Conservation (phyloP, 1,140 invertebrate species). For the Chelonus insularis region DNA sequence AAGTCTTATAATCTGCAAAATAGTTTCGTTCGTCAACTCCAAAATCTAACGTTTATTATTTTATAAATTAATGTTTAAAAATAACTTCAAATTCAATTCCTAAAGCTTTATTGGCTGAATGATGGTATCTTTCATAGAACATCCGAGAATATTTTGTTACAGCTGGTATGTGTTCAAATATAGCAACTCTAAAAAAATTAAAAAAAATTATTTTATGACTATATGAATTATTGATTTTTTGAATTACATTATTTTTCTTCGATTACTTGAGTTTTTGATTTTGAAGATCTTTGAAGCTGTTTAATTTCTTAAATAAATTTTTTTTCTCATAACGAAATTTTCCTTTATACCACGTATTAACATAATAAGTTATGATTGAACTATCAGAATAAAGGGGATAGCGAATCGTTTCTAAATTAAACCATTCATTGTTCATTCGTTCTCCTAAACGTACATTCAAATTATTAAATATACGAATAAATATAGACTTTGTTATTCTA, state of each 20-base stretch:
- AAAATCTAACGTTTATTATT: too few relatives aligned
- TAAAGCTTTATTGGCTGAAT: conserved; percentile 36
- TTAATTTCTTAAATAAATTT: conserved; percentile 66
- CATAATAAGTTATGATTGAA: conserved; percentile 60
- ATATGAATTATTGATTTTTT: too few relatives aligned
- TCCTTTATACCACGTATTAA: conserved; percentile 68
- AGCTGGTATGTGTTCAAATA: conserved; percentile 73
- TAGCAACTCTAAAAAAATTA: conserved; percentile 64
- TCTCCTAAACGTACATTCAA: conserved; percentile 44
- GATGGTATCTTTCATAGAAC: conserved; percentile 45
- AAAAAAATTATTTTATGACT: too few relatives aligned
- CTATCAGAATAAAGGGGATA: conserved; percentile 65
- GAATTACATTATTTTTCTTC: too few relatives aligned
- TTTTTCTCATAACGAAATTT: conserved; percentile 62
- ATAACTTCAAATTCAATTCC: conserved; percentile 69
- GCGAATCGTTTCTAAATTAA: conserved; percentile 71
- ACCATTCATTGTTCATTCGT: conserved; percentile 60
- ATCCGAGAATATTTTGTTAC: conserved; percentile 57
- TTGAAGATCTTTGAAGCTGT: conserved; percentile 63
- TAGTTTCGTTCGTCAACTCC: conserved; percentile 17
- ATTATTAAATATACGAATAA: conserved; percentile 63
- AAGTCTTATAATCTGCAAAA: conserved; percentile 68
- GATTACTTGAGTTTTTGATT: conserved; percentile 39
- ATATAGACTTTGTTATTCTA: conserved; percentile 74
- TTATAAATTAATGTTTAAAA: conserved; percentile 17